Evolutionary conservation across 2,797 vertebrate species (phyloP).

Genomic region (Kryptopterus vitreolus): DNA sequence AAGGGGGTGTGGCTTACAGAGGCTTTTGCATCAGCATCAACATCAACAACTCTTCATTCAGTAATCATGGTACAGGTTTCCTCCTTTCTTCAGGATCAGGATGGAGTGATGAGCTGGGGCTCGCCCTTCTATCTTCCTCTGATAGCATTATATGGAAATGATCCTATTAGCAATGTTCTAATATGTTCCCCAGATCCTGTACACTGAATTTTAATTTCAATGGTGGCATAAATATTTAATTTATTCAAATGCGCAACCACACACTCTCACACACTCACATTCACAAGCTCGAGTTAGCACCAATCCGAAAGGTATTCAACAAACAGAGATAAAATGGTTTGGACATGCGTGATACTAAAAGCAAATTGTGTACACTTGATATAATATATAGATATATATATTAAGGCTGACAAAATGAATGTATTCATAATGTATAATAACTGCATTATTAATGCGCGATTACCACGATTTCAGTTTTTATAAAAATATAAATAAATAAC

Average conservation of each 20-base stretch:
- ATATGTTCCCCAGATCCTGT: conserved; percentile 45
- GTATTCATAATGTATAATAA: too few species aligned
- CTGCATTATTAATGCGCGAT: too few species aligned
- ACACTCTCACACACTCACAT: conserved; percentile 47
- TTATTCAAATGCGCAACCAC: conserved; percentile 63
- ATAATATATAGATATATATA: too few species aligned
- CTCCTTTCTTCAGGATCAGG: background rate
- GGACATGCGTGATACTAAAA: too few species aligned
- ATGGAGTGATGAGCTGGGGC: conserved; percentile 24
- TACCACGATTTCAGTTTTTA: too few species aligned
- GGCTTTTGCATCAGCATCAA: too few species aligned
- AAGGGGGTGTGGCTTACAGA: background rate
- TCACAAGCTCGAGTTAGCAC: background rate
- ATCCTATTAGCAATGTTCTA: conserved; percentile 51
- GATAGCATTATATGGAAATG: conserved; percentile 51
- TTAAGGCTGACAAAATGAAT: too few species aligned
- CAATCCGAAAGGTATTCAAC: conserved; percentile 13
- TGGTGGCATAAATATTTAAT: conserved; percentile 73
- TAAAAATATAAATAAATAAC: too few species aligned
- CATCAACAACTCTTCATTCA: background rate
- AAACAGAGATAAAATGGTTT: too few species aligned
- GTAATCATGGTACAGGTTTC: conserved; percentile 5
- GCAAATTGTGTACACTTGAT: too few species aligned
- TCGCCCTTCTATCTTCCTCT: conserved; percentile 29
- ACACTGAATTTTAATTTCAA: conserved; percentile 68